Conservation (phyloP, 2,113 vertebrate genomes). For the Rhinolophus sinicus region DNA sequence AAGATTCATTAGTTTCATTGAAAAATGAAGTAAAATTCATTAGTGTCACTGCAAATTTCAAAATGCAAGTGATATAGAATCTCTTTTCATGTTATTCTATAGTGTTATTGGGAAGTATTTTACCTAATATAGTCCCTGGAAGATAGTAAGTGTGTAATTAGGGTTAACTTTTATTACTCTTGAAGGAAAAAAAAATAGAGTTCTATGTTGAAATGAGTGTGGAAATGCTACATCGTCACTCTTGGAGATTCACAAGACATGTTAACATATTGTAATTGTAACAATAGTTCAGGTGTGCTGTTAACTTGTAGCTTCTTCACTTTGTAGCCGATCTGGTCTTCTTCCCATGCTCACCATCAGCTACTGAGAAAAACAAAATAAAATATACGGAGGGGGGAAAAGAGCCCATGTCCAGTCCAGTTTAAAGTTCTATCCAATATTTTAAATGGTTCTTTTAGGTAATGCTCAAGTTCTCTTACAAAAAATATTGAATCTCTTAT, state of each 20-base stretch:
- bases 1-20: not conserved
- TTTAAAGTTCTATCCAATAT: not conserved
- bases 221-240: not conserved
- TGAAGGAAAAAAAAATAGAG: not conserved
- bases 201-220: not conserved
- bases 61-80: not conserved
- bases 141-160: not conserved
- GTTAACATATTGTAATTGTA: not conserved
- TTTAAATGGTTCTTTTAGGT: not conserved
- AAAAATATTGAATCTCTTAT: not conserved
- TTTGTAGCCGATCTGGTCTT: not conserved
- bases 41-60: not conserved
- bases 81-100: not conserved
- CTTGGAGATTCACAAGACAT: not conserved
- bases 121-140: not conserved
- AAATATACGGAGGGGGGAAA: not conserved
- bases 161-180: not conserved
- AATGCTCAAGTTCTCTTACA: not conserved
- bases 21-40: not conserved
- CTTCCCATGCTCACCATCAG: not conserved
- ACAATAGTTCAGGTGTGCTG: not conserved
- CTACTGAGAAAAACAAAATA: not conserved
- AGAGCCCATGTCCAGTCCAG: not conserved
- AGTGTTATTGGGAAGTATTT: not conserved
- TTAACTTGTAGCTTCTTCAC: not conserved